Evolutionary conservation across 2,797 vertebrate genomes (phyloP), one percentile per base, ranked within the genome.

Genomic region (Danio albolineatus): DNA sequence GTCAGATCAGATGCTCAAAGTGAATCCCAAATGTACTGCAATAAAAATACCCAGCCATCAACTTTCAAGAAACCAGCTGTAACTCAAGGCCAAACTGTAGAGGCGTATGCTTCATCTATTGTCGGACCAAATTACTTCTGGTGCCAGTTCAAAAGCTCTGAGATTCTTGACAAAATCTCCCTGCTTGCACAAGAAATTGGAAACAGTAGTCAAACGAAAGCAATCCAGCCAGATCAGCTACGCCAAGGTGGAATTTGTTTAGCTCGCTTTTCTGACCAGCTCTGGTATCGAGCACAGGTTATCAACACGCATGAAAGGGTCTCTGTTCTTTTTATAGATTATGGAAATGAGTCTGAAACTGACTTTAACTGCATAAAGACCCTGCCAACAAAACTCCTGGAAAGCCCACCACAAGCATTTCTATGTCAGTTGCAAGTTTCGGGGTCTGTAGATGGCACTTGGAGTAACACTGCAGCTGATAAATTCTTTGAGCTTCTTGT

Each of bases 361-460:
- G 79, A 83, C 38, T 17, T 87, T 44, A 88, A 90, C 51, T 71
- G 86, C 36, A 44, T 95, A 48, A 91, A 78, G 70, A 82, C 73
- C 14, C 88, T 95, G 28, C 90, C 94, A 0, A 0, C 61, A 39
- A 86, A 89, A 1, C 87, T 95, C 13, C 17, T 95, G 56, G 59
- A 85, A 2, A 36, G 85, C 5, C 88, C 92, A 41, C 94, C 95
- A 66, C 95, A 94, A 86, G 95, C 96, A 2, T 96, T 98, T 86
- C 83, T 95, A 4, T 98, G 97, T 85, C 90, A 90, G 57, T 86
- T 98, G 38, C 91, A 88, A 10, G 95, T 93, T 62, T 97, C 96
- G 82, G 86, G 78, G 10, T 4, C 87, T 6, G 88, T 91, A 0
- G 85, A 89, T 12, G 94, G 95, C 6, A 78, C 59, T 6, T 98